Evolutionary conservation across 2,888 invertebrate genomes (phyloP), one percentile per base, ranked within the genome.

Genomic region (Tigriopus californicus): DNA sequence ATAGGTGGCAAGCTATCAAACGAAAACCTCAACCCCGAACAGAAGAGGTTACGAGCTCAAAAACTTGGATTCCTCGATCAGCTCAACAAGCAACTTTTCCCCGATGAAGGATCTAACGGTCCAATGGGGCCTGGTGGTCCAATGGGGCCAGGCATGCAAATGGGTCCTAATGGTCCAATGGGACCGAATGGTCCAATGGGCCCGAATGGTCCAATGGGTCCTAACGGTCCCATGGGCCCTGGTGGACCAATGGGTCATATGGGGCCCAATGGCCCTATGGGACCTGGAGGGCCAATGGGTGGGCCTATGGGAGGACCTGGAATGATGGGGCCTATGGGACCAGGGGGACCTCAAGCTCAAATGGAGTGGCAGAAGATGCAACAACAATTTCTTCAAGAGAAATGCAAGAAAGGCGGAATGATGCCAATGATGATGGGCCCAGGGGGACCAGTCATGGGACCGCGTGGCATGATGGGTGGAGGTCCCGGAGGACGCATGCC

Each of bases 21-120:
- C 73, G 94, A 94, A 74, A 91, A 92, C 73, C 75, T 95, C 66
- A 95, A 95, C 58, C 92, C 94, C 41, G 90, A 94, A 70, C 94
- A 95, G 71, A 79, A 90, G 60, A 88, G 90, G 63, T 89, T 91
- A 70, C 79, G 95, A 62, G 92, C 92, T 72, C 89, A 89, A 68
- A 87, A 91, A 67, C 74, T 95, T 55, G 92, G 91, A 5, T 89
- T 85, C 62, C 78, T 95, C 63, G 74, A 85, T 63, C 90, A 91
- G 75, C 88, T 94, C 82, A 86, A 91, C 66, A 85, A 89, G 70
- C 82, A 90, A 77, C 73, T 94, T 60, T 90, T 90, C 73, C 89
- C 89, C 0, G 90, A 90, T 68, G 56, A 55, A 41, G 60, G 60
- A 25, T 61, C 62, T 12, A 53, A 53, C 4, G 44, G 49, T n/a